Percentiles rank a stretch among this genome's conserved stretches.
Conservation (phyloP, 1,140 invertebrate genomes). For the Formica exsecta region DNA sequence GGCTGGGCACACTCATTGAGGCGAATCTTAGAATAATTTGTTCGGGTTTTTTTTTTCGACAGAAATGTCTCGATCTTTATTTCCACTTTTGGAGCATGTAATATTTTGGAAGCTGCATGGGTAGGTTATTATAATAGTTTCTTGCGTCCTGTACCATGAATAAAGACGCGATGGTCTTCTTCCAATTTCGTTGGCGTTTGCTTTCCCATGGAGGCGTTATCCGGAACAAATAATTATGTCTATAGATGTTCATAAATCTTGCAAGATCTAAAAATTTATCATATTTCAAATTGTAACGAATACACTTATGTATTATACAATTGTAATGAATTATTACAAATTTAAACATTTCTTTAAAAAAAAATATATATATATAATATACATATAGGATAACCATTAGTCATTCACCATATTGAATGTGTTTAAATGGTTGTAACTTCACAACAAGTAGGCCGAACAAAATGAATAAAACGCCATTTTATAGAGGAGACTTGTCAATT, state of each 20-base stretch:
- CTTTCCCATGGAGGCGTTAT: conserved; percentile 76
- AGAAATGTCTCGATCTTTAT: background rate
- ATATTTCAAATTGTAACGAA: background rate
- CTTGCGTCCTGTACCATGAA: conserved; percentile 61
- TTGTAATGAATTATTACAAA: no score
- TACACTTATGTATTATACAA: no score
- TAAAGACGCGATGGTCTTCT: conserved; percentile 34
- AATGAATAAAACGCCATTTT: no score
- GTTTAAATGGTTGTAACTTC: no score
- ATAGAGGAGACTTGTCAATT: no score
- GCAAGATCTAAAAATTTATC: background rate
- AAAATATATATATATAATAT: no score
- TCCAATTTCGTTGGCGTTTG: conserved; percentile 66
- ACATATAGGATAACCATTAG: no score
- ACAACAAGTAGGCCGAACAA: no score
- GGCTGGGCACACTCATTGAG: conserved; percentile 76
- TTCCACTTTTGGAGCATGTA: conserved; percentile 4
- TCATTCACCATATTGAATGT: no score
- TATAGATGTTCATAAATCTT: conserved; percentile 38
- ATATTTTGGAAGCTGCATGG: conserved; percentile 76
- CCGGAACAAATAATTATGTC: conserved; percentile 13
- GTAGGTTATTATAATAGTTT: conserved; percentile 78
- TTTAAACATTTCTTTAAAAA: no score
- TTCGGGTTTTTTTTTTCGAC: conserved; percentile 66
- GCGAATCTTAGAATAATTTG: conserved; percentile 78